These are phyloP conservation scores for Ploceus nigricollis DNA, from an alignment of 2,113 vertebrate species.

Conservation along the genomic window DNA sequence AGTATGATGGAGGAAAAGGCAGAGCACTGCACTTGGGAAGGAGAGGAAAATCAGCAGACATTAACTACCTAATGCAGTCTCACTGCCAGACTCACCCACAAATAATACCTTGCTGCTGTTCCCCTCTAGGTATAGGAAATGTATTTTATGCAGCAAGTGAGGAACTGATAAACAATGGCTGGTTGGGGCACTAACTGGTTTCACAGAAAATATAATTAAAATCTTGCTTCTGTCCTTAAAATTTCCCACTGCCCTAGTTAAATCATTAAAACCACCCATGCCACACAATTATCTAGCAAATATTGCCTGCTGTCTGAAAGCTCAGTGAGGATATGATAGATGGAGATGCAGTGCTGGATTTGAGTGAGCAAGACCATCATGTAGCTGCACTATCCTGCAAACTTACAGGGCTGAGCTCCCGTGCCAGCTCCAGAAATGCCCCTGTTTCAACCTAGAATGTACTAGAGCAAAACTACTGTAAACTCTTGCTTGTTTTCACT, in stretches of 20 bases:
- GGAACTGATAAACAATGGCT: background rate
- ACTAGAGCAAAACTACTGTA: background rate
- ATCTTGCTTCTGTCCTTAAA: background rate
- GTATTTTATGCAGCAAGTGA: background rate
- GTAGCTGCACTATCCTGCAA: background rate
- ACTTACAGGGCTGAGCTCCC: rapidly evolving
- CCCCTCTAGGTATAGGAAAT: background rate
- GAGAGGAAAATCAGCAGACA: background rate
- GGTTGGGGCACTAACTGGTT: background rate
- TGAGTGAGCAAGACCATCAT: background rate
- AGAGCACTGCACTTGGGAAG: background rate
- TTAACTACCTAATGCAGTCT: background rate
- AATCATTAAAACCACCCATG: background rate
- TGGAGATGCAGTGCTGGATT: background rate
- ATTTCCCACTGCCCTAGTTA: background rate
- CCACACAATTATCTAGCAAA: background rate
- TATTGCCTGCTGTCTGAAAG: background rate
- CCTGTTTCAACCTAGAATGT: background rate
- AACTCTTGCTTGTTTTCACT: background rate
- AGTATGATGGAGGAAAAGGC: background rate
- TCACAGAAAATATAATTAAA: background rate
- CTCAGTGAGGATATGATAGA: rapidly evolving
- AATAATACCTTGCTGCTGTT: background rate
- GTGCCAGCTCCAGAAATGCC: background rate
- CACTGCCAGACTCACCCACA: background rate